Evolutionary conservation across 2,797 vertebrate species (phyloP), one percentile per base, ranked within the genome.

Genomic region (Ciconia nigra): DNA sequence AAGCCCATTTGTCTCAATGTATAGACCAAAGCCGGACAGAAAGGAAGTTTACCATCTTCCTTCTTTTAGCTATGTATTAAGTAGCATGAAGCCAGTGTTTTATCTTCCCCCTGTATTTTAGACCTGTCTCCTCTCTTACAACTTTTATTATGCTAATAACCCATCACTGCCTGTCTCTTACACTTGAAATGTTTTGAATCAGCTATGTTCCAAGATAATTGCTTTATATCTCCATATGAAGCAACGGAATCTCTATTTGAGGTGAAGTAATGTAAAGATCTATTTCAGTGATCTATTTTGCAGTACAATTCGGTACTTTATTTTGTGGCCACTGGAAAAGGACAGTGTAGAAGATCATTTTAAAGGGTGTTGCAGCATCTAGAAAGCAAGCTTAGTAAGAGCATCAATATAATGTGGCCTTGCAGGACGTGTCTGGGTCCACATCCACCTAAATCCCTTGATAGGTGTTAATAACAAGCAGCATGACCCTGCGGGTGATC

Each of bases 161-260:
- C 54, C 42, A 70, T 89, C 84, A 58, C 44, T 73, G 78, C 76
- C 79, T 63, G 39, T 89, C 66, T 91, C 31, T 93, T 61, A 58
- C 17, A 58, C 47, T 90, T 87, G 62, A 91, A 85, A 92, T 92
- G 46, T 87, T 96, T 93, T 91, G 66, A 77, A 89, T 93, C 35
- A 20, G 49, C 39, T 69, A 18, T 81, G 52, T 67, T 90, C 74
- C 31, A 41, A 80, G 78, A 42, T 31, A 59, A 83, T 82, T 79
- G 47, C 41, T 95, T 76, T 69, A 17, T 52, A 63, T 58, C 69
- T 74, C 59, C 18, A 11, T 57, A 42, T 37, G 67, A 89, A 87
- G 37, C 69, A 57, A 73, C 67, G 63, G 83, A 86, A 87, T 77
- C 67, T 79, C 46, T 76, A 29, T 66, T 76, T 46, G 54, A 77